These are phyloP conservation scores for Chaetodon auriga DNA, from an alignment of 2,113 vertebrate genomes.

Conservation along the genomic window DNA sequence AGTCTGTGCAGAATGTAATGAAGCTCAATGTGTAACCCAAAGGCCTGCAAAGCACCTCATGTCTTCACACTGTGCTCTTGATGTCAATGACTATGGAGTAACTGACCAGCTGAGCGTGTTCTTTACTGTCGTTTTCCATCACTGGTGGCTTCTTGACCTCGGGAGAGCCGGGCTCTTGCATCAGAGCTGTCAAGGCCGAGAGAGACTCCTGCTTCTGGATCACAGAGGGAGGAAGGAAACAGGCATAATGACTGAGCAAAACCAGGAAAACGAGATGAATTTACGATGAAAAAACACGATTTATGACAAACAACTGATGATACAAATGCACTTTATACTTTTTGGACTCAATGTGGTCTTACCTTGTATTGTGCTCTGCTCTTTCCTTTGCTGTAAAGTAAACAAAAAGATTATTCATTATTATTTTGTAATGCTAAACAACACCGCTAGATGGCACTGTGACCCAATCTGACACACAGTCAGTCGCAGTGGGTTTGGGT, in stretches of 20 bases:
- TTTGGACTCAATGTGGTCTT: neutral
- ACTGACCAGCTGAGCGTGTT: constrained; percentile 61
- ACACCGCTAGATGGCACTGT: constrained; percentile 63
- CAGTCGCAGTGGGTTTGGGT: neutral
- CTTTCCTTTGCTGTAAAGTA: constrained; percentile 50
- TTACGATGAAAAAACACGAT: neutral
- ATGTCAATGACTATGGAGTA: constrained; percentile 83
- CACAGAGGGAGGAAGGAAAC: neutral
- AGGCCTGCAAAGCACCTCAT: neutral
- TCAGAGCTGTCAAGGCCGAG: constrained; percentile 69
- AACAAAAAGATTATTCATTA: neutral
- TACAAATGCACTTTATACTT: too few species aligned
- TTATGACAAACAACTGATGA: neutral
- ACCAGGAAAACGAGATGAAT: neutral
- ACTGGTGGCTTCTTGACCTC: constrained; percentile 60
- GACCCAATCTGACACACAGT: constrained; percentile 9
- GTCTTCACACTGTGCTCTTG: constrained; percentile 78
- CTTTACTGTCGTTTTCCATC: constrained; percentile 14
- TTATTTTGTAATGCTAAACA: neutral
- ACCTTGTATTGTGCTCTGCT: constrained; percentile 44
- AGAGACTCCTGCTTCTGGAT: constrained; percentile 70
- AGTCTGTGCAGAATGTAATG: neutral
- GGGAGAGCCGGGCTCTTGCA: constrained; percentile 75
- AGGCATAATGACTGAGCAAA: neutral
- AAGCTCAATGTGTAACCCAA: constrained; percentile 14